Percentiles rank a stretch among this genome's conserved stretches.
phyloP scores from a whole-genome alignment of 2,113 vertebrate genomes.

The Thymallus thymallus region DNA sequence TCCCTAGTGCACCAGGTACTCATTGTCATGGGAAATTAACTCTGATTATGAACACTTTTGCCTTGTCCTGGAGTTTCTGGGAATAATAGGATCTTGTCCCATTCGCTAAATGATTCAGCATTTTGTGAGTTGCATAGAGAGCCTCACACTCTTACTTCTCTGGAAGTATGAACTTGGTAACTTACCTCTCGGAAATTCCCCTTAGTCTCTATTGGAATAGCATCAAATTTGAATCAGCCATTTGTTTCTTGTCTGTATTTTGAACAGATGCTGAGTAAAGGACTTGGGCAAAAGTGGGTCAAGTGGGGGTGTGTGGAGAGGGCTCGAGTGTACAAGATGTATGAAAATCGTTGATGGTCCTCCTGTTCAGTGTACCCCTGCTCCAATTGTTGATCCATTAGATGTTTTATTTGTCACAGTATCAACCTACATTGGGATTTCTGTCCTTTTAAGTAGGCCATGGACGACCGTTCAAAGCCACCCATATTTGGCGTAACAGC shows the following conservation, averaged over 20 bases:
- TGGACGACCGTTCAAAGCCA: background rate
- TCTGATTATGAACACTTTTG: no score
- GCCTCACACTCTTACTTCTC: no score
- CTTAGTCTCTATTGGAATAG: background rate
- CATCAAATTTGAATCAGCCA: background rate
- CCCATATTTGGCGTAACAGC: background rate
- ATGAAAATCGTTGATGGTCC: slow-evolving; percentile 26
- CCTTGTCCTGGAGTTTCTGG: no score
- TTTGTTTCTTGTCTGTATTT: slow-evolving; percentile 11
- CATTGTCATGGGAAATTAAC: no score
- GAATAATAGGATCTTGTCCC: no score
- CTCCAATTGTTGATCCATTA: background rate
- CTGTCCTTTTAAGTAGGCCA: background rate
- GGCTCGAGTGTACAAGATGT: slow-evolving; percentile 20
- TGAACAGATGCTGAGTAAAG: background rate
- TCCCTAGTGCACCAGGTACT: slow-evolving; percentile 7
- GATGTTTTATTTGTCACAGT: slow-evolving; percentile 13
- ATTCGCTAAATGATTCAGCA: no score
- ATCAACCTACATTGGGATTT: background rate
- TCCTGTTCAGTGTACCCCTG: background rate
- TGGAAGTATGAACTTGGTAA: no score
- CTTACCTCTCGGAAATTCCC: no score
- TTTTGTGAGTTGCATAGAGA: no score
- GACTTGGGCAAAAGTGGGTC: slow-evolving; percentile 41
- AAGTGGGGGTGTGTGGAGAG: slow-evolving; percentile 38